A percentile compares a stretch with the other conserved stretches of the same genome.
Evolutionary conservation across 2,113 vertebrate species (phyloP).

Genomic region (Podiceps cristatus): DNA sequence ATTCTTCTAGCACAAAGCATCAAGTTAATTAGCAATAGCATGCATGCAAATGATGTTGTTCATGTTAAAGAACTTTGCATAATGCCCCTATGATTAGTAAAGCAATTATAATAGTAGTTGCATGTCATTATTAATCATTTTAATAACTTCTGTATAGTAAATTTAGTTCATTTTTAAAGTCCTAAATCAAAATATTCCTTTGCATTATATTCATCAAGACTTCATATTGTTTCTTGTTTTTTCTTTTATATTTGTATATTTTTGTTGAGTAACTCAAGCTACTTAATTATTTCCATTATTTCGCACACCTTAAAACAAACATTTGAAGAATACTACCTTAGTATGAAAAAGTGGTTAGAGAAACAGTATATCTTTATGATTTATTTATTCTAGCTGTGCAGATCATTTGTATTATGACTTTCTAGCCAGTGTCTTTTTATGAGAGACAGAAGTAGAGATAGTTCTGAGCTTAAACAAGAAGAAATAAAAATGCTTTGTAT

Average conservation of each 20-base stretch:
- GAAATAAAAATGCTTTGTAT: neutral
- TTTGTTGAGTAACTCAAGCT: neutral
- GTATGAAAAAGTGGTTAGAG: neutral
- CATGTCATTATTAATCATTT: constrained; percentile 58
- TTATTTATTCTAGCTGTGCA: constrained; percentile 4
- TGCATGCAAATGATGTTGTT: constrained; percentile 55
- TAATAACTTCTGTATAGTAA: constrained; percentile 23
- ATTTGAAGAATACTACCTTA: neutral
- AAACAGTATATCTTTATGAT: constrained; percentile 7
- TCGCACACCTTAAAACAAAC: neutral
- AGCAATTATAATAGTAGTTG: constrained; percentile 54
- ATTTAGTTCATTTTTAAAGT: constrained; percentile 29
- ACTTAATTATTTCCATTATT: neutral
- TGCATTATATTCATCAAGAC: neutral
- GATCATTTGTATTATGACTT: constrained; percentile 18
- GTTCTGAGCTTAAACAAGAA: neutral
- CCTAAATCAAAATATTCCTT: neutral
- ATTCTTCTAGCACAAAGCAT: constrained; percentile 28
- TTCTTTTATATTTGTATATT: neutral
- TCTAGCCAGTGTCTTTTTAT: neutral
- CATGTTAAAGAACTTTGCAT: constrained; percentile 55
- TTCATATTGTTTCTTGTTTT: neutral
- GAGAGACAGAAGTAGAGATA: neutral
- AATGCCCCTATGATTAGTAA: constrained; percentile 39
- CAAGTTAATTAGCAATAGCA: constrained; percentile 60